Base-by-base conservation (phyloP, 2,888 invertebrate genomes). In the Brachynemurus nebulosus region DNA sequence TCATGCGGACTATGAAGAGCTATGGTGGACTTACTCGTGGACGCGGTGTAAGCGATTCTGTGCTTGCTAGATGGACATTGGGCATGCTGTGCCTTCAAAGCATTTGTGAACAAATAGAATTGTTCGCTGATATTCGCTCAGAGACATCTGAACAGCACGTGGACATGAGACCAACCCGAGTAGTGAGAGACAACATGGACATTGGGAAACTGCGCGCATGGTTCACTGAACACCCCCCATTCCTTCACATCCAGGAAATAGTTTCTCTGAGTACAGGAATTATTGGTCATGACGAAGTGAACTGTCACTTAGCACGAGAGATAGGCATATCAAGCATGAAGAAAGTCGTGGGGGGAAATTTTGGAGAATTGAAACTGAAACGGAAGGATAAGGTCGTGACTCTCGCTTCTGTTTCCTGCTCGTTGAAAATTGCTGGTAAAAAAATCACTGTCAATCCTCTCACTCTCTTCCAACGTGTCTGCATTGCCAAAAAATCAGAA, bases 71-170 rank as follows among this genome's bases (percentile, higher is more conserved):
- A 34, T 53, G 52, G 50, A 49, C 38, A 21, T 25, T 41, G 30
- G 53, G 52, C 9, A 53, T 53, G 48, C 40, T 46, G 11, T 19
- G n/a, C 25, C 43, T 47, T 11, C 35, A 45, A n/a, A 47, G 50
- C 30, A 47, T 53, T 27, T 40, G 38, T 23, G 44, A 44, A 23
- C 33, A 44, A 25, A n/a, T 48, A 65, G 62, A 45, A 33, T 20
- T 17, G 9, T 51, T 42, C 40, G 40, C 39, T 27, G 35, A 23
- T 16, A 19, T 43, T n/a, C 21, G 35, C 25, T 44, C 36, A 35
- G 48, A 20, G 25, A 40, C 45, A 21, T 30, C 41, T 21, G 45
- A 52, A 9, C 52, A 54, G 34, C 50, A 52, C 30, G 44, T 51
- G 9, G 52, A 53, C 20, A 46, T 47, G 45, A 40, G 53, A 42